phyloP scores from a whole-genome alignment of 1,140 invertebrate species.

The Propsilocerus akamusi region DNA sequence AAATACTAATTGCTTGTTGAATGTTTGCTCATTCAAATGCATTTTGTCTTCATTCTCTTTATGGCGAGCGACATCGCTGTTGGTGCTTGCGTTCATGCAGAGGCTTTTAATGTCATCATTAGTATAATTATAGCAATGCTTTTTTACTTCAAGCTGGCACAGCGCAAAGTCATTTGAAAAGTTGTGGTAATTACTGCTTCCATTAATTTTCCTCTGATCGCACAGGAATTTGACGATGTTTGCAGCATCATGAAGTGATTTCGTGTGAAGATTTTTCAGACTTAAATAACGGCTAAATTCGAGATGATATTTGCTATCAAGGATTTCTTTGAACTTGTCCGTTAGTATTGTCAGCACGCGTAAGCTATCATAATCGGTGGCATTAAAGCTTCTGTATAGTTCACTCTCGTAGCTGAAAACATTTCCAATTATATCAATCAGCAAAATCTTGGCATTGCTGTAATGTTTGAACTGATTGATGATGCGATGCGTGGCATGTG shows the following conservation, averaged over 20 bases:
- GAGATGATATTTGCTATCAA: slow-evolving; percentile 11
- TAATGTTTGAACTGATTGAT: background rate
- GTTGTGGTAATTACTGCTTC: background rate
- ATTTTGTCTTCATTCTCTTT: too few species aligned
- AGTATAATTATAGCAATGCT: background rate
- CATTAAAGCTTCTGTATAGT: slow-evolving; percentile 21
- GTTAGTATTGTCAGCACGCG: slow-evolving; percentile 21
- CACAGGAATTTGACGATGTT: too few species aligned
- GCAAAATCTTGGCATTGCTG: slow-evolving; percentile 16
- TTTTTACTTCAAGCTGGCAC: background rate
- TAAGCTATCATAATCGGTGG: slow-evolving; percentile 11
- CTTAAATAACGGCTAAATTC: slow-evolving; percentile 1
- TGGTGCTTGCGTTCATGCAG: background rate
- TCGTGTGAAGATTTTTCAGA: background rate
- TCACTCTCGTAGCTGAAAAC: slow-evolving; percentile 19
- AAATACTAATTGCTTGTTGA: slow-evolving; percentile 8
- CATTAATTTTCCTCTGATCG: background rate
- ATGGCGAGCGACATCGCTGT: background rate
- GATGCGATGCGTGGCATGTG: background rate
- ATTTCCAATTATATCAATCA: slow-evolving; percentile 21
- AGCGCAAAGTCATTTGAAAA: background rate
- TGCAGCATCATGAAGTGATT: too few species aligned
- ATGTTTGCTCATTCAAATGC: background rate
- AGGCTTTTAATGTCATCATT: background rate
- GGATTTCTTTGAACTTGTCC: slow-evolving; percentile 20